Base-by-base conservation (phyloP, 2,113 vertebrate species). In the Marcusenius ussheri region DNA sequence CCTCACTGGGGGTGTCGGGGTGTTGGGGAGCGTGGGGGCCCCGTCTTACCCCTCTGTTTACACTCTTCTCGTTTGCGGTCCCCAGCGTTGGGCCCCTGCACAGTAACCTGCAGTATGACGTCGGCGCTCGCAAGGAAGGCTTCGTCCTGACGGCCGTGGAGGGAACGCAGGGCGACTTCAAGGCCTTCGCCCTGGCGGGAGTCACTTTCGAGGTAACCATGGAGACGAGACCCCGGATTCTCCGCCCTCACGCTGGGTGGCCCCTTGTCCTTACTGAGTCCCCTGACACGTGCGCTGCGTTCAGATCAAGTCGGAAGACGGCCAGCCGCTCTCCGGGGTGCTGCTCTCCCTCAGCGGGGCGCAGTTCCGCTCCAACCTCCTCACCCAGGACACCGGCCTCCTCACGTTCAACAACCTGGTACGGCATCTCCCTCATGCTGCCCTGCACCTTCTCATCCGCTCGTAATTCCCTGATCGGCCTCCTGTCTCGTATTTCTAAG, bases 351-450 rank as follows among this genome's bases (percentile, higher is more conserved):
- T 99, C 90, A 99, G 98, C 0, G 98, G 98, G 21, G 98, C 97
- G 0, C 92, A 97, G 89, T 99, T 99, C 89, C 97, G 98, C 7
- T 99, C 98, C 91, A 99, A 99, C 93, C 96, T 99, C 88, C 92
- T 98, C 91, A 99, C 98, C 0, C 98, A 99, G 92, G 98, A 99
- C 83, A 97, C 97, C 0, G 98, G 98, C 88, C 95, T 98, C 90
- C 96, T 99, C 90, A 98, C 97, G 0, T 99, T 99, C 47, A 97
- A 97, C 90, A 99, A 99, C 93, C 95, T 99, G 98, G 98, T 99
- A 93, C 85, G 83, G 17, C 51, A 9, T 84, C 39, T 84, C 70
- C n/a, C 70, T 77, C 35, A 17, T 39, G 70, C 70, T 17, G 3
- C 31, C 70, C 35, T 66, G n/a, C 10, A 66, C n/a, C 62, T 66